Evolutionary conservation across 2,888 invertebrate species (phyloP), one percentile per base, ranked within the genome.

Genomic region (Ennomos fuscantarius): DNA sequence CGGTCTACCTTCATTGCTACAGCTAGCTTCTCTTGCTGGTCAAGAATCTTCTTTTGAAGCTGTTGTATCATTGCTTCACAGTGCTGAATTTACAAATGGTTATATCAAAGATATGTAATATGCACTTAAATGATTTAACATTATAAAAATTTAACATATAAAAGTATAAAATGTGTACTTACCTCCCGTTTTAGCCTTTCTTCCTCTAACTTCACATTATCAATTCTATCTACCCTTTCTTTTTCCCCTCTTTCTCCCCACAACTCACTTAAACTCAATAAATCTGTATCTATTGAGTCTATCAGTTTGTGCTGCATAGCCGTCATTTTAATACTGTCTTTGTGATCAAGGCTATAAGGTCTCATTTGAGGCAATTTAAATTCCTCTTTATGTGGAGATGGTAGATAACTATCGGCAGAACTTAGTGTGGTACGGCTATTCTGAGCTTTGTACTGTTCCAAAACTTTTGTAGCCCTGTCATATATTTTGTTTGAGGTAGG

Each of bases 1-100:
- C 94, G 93, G 79, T 97, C 97, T 0, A 97, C 95, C 79, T 95
- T 94, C 6, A 96, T 81, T 0, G 97, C 97, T 0, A 97, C 96
- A 0, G 96, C 95, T 32, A 97, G 79, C 70, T 95, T 95, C 78
- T 97, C 96, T 78, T 97, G 96, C 68, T 96, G 94, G 67, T 97
- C 96, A 31, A 97, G 84, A 47, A 95, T 84, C 66, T 95, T 94
- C 67, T 93, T 93, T 77, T 97, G 97, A 1, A 97, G 83, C 48
- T 95, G 93, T 72, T 95, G 95, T 48, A 97, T 96, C 69, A 95
- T 89, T 58, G 94, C 93, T 84, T 97, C 97, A 70, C 96, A 96
- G 73, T 96, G 96, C 95, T 96, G 76, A 42, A 81, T 24, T 24
- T 24, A 5, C 24, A 24, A 24, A 24, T 24, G 24, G 24, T 24